A percentile compares a stretch with the other conserved stretches of the same genome.
Conservation (phyloP, 2,113 vertebrate genomes). For the Nyctibius bracteatus region DNA sequence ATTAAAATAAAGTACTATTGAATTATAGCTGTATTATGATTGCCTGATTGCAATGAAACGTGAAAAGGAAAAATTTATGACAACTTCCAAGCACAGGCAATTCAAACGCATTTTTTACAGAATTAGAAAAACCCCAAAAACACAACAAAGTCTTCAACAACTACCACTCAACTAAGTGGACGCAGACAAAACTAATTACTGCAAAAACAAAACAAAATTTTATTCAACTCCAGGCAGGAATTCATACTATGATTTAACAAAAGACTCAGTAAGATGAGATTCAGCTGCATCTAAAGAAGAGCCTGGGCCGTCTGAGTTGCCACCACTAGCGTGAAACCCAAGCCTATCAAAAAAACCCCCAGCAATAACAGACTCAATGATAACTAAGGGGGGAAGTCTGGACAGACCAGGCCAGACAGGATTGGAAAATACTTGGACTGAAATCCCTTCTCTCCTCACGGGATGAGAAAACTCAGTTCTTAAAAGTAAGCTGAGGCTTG, state of each 20-base stretch:
- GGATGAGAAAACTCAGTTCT: neutral
- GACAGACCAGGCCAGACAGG: neutral
- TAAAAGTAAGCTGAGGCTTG: neutral
- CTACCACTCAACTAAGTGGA: neutral
- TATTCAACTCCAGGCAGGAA: constrained; percentile 2
- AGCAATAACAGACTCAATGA: neutral
- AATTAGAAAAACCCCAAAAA: neutral
- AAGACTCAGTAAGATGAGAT: neutral
- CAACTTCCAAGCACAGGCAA: constrained; percentile 26
- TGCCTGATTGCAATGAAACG: neutral
- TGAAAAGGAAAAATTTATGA: constrained; percentile 15
- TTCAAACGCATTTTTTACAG: neutral
- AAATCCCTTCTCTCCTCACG: neutral
- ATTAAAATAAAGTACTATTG: neutral
- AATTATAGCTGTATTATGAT: neutral
- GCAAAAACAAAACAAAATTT: neutral
- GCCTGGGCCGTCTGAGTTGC: neutral
- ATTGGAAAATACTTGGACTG: neutral
- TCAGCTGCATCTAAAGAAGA: neutral
- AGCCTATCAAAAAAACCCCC: neutral
- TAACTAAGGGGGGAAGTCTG: neutral
- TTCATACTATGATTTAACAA: neutral
- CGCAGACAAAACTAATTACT: constrained; percentile 33
- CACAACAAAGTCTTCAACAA: constrained; percentile 31
- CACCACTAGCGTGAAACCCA: neutral